A percentile compares a stretch with the other conserved stretches of the same genome.
phyloP scores from a whole-genome alignment of 2,888 invertebrate species.

The Dascillus cervinus region DNA sequence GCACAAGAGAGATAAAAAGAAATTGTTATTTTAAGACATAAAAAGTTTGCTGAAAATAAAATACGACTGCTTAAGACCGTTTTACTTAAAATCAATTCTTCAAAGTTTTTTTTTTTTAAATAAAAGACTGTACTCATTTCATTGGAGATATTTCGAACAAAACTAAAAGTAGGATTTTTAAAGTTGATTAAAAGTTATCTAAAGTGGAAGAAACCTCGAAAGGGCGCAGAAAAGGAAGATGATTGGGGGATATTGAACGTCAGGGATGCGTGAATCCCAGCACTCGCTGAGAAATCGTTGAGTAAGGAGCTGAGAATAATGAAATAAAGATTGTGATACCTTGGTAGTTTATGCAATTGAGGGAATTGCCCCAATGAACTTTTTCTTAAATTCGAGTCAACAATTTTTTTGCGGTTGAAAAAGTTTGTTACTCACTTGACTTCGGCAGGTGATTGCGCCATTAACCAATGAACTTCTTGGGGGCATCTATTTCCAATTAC shows the following conservation, averaged over 20 bases:
- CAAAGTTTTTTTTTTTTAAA: constrained; percentile 4
- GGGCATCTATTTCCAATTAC: constrained; percentile 62
- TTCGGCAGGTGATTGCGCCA: constrained; percentile 69
- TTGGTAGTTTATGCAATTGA: constrained; percentile 1
- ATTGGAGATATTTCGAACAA: constrained; percentile 1
- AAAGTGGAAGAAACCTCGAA: constrained; percentile 5
- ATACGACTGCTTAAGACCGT: too few relatives aligned
- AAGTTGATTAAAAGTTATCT: constrained; percentile 8
- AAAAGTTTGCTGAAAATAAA: too few relatives aligned
- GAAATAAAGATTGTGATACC: too few relatives aligned
- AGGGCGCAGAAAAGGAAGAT: constrained; percentile 4
- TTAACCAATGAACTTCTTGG: constrained; percentile 72
- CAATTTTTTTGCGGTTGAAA: too few relatives aligned
- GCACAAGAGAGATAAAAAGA: constrained; percentile 34
- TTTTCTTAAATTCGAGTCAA: background rate
- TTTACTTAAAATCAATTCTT: too few relatives aligned
- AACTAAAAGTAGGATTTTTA: constrained; percentile 4
- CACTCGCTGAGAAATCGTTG: too few relatives aligned
- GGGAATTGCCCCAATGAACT: background rate
- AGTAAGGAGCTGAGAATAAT: too few relatives aligned
- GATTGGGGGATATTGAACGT: constrained; percentile 7
- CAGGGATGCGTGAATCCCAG: constrained; percentile 5
- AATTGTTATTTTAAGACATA: too few relatives aligned
- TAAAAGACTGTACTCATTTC: constrained; percentile 4
- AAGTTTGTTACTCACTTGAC: constrained; percentile 60